Evolutionary conservation across 2,113 vertebrate species (phyloP), one percentile per base, ranked within the genome.

Genomic region (Argyrosomus japonicus): DNA sequence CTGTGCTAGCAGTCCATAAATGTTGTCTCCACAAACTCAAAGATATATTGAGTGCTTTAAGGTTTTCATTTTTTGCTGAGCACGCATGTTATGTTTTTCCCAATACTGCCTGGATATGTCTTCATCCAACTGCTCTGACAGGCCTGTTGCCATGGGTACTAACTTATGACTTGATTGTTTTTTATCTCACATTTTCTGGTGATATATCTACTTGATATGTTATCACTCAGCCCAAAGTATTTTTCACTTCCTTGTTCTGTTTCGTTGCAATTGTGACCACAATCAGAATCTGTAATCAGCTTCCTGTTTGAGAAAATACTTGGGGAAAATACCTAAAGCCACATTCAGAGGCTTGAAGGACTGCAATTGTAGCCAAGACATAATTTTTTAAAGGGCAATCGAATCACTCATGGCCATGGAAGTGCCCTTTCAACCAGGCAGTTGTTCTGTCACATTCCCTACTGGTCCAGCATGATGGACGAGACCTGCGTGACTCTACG

Each of bases 331-430:
- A 48, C 43, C 36, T 6, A 45, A 10, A 50, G 45, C 27, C 21
- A 5, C 3, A 6, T 69, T 50, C 12, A 58, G 29, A 18, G n/a
- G 14, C 21, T 53, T 45, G 15, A 74, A 53, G 68, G 29, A 23
- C 65, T 19, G 18, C 2, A 1, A 47, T 17, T 11, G 3, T 27
- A 60, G 64, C 45, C 64, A 78, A 11, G 25, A 69, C 2, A 4
- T 15, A 54, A 75, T 57, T 61, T 36, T 61, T 70, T 27, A 60
- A 65, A 61, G 29, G 29, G 23, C n/a, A 76, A 19, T 68, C 0
- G 0, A 82, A 76, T 88, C 56, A 67, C 18, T 60, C 13, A 21
- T 3, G 15, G 63, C 74, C 76, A 77, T 54, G 32, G 32, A 27
- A 79, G 48, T 43, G 47, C 43, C 27, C 48, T 72, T 56, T 56